Evolutionary conservation across 2,888 invertebrate genomes (phyloP).

Genomic region (Chrysodeixis includens): DNA sequence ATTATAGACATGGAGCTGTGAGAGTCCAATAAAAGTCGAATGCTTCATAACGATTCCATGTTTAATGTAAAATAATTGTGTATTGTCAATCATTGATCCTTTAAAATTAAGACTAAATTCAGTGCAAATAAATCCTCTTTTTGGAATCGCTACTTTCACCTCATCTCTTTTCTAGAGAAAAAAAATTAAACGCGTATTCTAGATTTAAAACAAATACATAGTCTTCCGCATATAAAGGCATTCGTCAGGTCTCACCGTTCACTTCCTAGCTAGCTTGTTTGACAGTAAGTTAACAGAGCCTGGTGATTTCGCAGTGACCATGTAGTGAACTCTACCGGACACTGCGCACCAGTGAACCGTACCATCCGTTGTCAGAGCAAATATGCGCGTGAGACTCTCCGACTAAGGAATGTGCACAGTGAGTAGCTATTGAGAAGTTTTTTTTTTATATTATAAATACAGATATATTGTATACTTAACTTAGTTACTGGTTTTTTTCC

Average conservation of each 20-base stretch:
- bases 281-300: slow-evolving; percentile 61
- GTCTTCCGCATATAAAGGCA: slow-evolving; percentile 59
- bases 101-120: too few species aligned
- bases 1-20: slow-evolving; percentile 10
- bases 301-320: slow-evolving; percentile 75
- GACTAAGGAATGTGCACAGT: slow-evolving; percentile 66
- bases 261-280: slow-evolving; percentile 65
- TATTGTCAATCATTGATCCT: too few species aligned
- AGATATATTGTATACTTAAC: too few species aligned
- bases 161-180: too few species aligned
- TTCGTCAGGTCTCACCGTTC: slow-evolving; percentile 66
- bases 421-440: slow-evolving; percentile 28
- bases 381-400: slow-evolving; percentile 77
- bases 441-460: too few species aligned
- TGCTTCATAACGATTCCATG: neutral
- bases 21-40: neutral
- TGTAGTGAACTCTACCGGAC: slow-evolving; percentile 74
- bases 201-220: too few species aligned
- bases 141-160: too few species aligned
- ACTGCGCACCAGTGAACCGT: slow-evolving; percentile 73
- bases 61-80: neutral
- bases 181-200: too few species aligned
- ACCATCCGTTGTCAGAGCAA: slow-evolving; percentile 70
- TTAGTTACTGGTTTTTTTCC: too few species aligned
- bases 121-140: too few species aligned